Percentiles rank a stretch among this genome's conserved stretches.
Conservation (phyloP, 2,797 vertebrate genomes). For the Chaetophractus vellerosus region DNA sequence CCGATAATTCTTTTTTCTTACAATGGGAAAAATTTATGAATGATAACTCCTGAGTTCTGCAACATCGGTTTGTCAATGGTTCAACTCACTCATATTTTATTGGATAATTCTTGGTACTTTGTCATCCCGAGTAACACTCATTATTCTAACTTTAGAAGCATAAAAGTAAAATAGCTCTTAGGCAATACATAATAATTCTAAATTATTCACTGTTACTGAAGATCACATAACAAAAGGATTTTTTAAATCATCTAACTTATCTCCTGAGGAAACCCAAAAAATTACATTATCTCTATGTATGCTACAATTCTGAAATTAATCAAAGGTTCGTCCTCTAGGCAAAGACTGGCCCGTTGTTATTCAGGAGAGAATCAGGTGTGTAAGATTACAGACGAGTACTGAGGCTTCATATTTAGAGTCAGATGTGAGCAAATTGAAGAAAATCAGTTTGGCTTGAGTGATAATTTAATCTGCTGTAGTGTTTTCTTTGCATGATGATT, state of each 20-base stretch:
- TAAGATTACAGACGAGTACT: not conserved
- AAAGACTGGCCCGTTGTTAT: constrained; percentile 17
- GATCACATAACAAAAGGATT: constrained; percentile 66
- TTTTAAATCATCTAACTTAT: constrained; percentile 60
- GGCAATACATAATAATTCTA: constrained; percentile 14
- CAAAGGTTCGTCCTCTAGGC: not conserved
- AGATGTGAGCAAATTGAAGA: not conserved
- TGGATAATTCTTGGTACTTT: constrained; percentile 9
- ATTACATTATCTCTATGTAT: not conserved
- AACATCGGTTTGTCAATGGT: not conserved
- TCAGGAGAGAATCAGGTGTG: not conserved
- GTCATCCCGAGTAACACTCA: not conserved
- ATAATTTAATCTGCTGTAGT: constrained; percentile 78
- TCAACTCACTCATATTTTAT: constrained; percentile 42
- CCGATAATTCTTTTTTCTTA: not conserved
- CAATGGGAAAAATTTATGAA: not conserved
- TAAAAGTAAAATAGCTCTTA: constrained; percentile 35
- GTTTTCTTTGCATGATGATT: constrained; percentile 77
- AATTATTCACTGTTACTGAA: constrained; percentile 54
- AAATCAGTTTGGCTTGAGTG: constrained; percentile 25
- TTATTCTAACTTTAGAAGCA: constrained; percentile 25
- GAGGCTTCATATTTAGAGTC: not conserved
- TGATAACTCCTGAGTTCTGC: constrained; percentile 43
- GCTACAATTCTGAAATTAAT: constrained; percentile 51
- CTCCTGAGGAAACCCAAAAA: constrained; percentile 22